Evolutionary conservation across 2,113 vertebrate species (phyloP).

Genomic region (Seriola dumerili): DNA sequence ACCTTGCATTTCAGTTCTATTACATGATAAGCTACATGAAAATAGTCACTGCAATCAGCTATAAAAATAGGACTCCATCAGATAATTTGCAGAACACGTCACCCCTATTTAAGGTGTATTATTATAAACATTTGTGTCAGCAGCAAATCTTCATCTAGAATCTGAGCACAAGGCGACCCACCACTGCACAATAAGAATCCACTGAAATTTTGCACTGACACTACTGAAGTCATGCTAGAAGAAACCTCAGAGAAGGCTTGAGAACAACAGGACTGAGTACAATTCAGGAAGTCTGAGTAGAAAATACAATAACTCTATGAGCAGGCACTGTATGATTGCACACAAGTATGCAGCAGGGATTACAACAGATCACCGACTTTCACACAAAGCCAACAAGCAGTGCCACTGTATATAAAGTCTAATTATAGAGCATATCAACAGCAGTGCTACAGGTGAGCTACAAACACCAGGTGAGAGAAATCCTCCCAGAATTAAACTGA

Average conservation of each 20-base stretch:
- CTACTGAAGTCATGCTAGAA: slow-evolving; percentile 55
- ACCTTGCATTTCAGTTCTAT: slow-evolving; percentile 7
- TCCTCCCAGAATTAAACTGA: slow-evolving; percentile 1
- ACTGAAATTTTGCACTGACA: slow-evolving; percentile 45
- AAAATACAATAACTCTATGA: slow-evolving; percentile 39
- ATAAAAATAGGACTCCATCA: slow-evolving; percentile 5
- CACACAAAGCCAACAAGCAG: slow-evolving; percentile 32
- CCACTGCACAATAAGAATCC: slow-evolving; percentile 42
- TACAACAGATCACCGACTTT: slow-evolving; percentile 51
- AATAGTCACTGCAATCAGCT: slow-evolving; percentile 32
- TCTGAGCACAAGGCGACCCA: slow-evolving; percentile 32
- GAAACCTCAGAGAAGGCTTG: slow-evolving; percentile 11
- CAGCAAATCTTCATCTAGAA: slow-evolving; percentile 33
- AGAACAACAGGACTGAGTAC: slow-evolving; percentile 13
- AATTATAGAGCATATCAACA: slow-evolving; percentile 36
- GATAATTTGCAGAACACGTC: slow-evolving; percentile 20
- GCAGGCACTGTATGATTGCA: slow-evolving; percentile 50
- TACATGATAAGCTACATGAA: slow-evolving; percentile 24
- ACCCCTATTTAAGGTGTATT: slow-evolving; percentile 14
- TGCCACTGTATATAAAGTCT: slow-evolving; percentile 27
- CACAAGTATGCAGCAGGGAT: slow-evolving; percentile 22
- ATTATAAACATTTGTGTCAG: slow-evolving; percentile 15
- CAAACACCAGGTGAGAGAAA: slow-evolving; percentile 37
- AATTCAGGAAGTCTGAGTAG: slow-evolving; percentile 23
- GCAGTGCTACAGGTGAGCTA: slow-evolving; percentile 55